A percentile compares a stretch with the other conserved stretches of the same genome.
phyloP scores from a whole-genome alignment of 1,140 invertebrate genomes.

The Philotrypesis tridentata region DNA sequence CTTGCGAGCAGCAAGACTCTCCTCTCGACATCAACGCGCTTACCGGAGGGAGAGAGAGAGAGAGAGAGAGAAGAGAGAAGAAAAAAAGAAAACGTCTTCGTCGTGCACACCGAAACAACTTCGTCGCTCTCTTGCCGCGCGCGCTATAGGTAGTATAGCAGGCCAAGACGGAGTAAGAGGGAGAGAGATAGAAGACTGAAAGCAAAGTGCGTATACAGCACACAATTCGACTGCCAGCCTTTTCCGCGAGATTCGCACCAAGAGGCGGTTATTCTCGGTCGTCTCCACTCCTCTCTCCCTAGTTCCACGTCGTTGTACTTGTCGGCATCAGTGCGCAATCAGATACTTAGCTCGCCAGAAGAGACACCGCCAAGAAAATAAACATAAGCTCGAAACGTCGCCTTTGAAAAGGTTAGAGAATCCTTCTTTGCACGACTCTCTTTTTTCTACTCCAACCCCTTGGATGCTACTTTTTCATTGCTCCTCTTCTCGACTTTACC shows the following conservation, averaged over 20 bases:
- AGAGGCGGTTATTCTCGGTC: conserved; percentile 25
- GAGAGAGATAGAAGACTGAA: conserved; percentile 29
- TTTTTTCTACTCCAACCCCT: neutral
- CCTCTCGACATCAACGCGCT: neutral
- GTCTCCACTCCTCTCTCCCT: neutral
- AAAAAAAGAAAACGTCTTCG: neutral
- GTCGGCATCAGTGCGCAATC: conserved; percentile 7
- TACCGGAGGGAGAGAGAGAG: conserved; percentile 14
- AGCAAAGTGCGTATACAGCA: conserved; percentile 38
- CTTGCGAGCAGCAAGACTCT: no score
- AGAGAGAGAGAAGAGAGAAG: neutral
- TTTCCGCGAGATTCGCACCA: conserved; percentile 25
- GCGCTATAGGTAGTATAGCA: neutral
- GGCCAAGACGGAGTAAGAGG: conserved; percentile 12
- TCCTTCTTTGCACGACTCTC: neutral
- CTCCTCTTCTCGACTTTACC: neutral
- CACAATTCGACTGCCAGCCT: conserved; percentile 38
- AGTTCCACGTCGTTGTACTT: conserved; percentile 16
- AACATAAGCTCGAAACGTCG: conserved; percentile 13
- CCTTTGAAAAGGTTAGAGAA: conserved; percentile 37
- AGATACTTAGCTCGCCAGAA: neutral
- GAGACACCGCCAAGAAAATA: conserved; percentile 21
- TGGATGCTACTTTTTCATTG: neutral
- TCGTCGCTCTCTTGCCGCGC: neutral
- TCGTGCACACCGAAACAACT: neutral